phyloP scores from a whole-genome alignment of 64 coral and sea anemone genomes.

The Catalaphyllia jardinei region DNA sequence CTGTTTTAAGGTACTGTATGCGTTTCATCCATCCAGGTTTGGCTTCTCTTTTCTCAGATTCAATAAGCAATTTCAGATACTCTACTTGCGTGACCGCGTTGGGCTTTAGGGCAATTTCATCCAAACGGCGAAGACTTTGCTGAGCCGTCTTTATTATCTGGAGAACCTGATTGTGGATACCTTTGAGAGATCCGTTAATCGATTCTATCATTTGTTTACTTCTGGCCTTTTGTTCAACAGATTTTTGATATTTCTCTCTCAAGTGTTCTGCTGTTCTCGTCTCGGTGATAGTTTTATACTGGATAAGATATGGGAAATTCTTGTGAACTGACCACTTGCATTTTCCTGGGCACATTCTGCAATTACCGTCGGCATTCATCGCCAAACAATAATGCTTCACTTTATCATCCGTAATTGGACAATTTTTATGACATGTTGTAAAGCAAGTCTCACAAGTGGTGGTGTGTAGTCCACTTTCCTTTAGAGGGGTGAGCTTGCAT shows the following conservation, averaged over 20 bases:
- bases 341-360: neutral
- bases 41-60: conserved; percentile 11
- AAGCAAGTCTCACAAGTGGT: neutral
- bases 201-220: neutral
- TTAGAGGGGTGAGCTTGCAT: neutral
- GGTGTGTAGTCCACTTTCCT: conserved; percentile 4
- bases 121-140: neutral
- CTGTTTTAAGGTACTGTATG: neutral
- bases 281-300: neutral
- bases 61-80: neutral
- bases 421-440: neutral
- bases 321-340: neutral
- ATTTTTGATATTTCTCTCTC: neutral
- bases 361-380: neutral
- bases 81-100: neutral
- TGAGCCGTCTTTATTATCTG: neutral
- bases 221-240: neutral
- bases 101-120: conserved; percentile 22
- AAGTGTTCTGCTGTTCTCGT: neutral
- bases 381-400: neutral
- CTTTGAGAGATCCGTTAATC: neutral
- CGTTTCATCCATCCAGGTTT: neutral
- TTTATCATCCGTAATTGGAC: neutral
- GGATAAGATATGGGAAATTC: neutral
- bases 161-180: neutral